Evolutionary conservation across 2,888 invertebrate species (phyloP).

Genomic region (Leuctra nigra): DNA sequence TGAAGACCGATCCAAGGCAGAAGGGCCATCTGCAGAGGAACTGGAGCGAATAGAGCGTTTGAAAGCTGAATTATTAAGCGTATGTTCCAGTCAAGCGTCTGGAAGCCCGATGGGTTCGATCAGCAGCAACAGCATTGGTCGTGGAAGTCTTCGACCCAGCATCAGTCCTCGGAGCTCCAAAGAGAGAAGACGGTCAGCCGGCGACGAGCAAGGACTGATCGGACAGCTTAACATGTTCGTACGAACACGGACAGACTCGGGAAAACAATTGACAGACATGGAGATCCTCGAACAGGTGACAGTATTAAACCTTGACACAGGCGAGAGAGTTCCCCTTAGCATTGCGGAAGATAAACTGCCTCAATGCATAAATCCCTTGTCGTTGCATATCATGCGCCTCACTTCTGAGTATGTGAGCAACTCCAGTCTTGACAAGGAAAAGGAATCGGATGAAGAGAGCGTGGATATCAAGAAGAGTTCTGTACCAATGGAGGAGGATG

Average conservation of each 20-base stretch:
- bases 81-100: constrained; percentile 36
- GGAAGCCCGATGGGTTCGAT: constrained; percentile 36
- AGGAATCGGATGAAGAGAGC: constrained; percentile 72
- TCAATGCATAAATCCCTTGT: constrained; percentile 87
- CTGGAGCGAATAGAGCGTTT: constrained; percentile 52
- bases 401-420: constrained; percentile 85
- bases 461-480: constrained; percentile 56
- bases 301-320: constrained; percentile 54
- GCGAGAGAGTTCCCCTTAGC: constrained; percentile 89
- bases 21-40: constrained; percentile 53
- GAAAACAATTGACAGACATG: constrained; percentile 79
- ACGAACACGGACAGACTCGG: constrained; percentile 77
- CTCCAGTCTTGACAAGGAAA: constrained; percentile 54
- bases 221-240: constrained; percentile 61
- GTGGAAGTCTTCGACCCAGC: constrained; percentile 27
- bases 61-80: constrained; percentile 39
- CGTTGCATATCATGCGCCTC: constrained; percentile 88
- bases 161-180: constrained; percentile 40
- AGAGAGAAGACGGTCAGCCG: constrained; percentile 73
- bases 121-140: constrained; percentile 41
- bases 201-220: constrained; percentile 65
- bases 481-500: constrained; percentile 46
- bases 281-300: constrained; percentile 87
- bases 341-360: constrained; percentile 91
- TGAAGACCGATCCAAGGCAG: constrained; percentile 58